A percentile compares a stretch with the other conserved stretches of the same genome.
phyloP scores from a whole-genome alignment of 2,888 invertebrate species.

The Norana najaformis region DNA sequence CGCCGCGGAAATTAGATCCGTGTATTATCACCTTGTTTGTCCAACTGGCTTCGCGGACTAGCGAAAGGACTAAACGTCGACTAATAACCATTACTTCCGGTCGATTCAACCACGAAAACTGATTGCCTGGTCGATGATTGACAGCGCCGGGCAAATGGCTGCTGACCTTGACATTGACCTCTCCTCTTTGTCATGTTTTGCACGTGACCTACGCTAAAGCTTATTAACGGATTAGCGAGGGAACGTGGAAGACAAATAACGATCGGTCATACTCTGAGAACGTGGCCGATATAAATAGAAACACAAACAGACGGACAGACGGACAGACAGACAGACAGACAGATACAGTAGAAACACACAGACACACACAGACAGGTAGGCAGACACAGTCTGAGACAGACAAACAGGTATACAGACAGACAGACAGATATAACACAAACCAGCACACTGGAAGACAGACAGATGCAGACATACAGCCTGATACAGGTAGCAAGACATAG shows the following conservation, averaged over 20 bases:
- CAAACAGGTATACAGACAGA: neutral
- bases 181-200: neutral
- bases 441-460: no score
- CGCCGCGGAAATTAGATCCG: neutral
- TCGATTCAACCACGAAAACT: neutral
- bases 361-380: no score
- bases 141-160: neutral
- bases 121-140: neutral
- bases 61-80: neutral
- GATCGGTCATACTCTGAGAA: neutral
- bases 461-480: neutral
- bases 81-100: slow-evolving; percentile 1
- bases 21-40: neutral
- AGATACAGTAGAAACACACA: no score
- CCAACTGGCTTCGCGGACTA: neutral
- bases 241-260: neutral
- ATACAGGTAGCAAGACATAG: neutral
- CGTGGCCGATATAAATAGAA: neutral
- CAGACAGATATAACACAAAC: neutral
- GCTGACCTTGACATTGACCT: slow-evolving; percentile 1
- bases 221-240: slow-evolving; percentile 7
- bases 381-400: no score
- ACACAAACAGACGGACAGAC: neutral
- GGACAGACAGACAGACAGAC: no score
- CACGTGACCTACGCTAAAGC: neutral